Conservation (phyloP, 1,140 invertebrate species). For the Drosophila obscura region DNA sequence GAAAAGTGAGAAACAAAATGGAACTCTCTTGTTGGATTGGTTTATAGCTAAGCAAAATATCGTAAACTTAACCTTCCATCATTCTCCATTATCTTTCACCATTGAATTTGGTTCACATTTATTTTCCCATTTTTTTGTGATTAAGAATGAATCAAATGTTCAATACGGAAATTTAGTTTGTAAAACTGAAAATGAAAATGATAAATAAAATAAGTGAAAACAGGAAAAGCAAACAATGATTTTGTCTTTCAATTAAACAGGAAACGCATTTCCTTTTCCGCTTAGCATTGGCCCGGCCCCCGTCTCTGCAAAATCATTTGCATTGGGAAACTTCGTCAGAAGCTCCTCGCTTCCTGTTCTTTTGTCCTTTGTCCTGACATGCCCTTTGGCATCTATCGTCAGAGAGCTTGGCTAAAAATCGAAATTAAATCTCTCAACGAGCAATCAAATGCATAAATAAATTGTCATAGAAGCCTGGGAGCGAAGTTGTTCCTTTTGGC, state of each 20-base stretch:
- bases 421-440: background rate
- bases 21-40: background rate
- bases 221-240: slow-evolving; percentile 1
- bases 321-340: background rate
- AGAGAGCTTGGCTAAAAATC: background rate
- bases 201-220: slow-evolving; percentile 39
- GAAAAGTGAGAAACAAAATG: background rate
- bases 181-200: slow-evolving; percentile 46
- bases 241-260: background rate
- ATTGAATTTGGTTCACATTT: slow-evolving; percentile 28
- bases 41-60: slow-evolving; percentile 12
- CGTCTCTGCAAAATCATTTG: background rate
- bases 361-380: background rate
- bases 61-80: slow-evolving; percentile 31
- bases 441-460: background rate
- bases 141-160: slow-evolving; percentile 36
- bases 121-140: slow-evolving; percentile 17
- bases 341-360: background rate
- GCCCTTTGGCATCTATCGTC: background rate
- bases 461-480: too few relatives aligned
- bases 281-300: background rate
- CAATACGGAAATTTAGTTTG: slow-evolving; percentile 25
- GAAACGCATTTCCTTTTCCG: slow-evolving; percentile 12
- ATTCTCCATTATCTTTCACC: slow-evolving; percentile 32
- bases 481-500: too few relatives aligned